These are phyloP conservation scores for Drosophila watanabei DNA, from an alignment of 1,140 invertebrate species.

Conservation along the genomic window DNA sequence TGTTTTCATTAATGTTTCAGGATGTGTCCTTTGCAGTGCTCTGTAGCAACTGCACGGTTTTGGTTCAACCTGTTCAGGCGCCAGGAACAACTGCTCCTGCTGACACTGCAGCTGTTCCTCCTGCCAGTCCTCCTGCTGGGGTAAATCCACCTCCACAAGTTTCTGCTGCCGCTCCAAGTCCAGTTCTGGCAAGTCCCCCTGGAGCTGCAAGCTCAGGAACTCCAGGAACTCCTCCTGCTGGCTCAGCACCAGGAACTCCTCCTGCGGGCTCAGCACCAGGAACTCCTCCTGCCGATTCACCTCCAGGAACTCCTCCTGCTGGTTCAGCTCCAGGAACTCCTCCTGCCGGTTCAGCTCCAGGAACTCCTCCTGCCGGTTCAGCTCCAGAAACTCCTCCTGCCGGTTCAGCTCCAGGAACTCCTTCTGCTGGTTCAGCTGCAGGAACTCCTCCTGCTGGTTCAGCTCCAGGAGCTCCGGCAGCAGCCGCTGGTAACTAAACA, in stretches of 20 bases:
- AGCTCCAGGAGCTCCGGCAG: background rate
- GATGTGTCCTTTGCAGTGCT: background rate
- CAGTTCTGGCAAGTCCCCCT: background rate
- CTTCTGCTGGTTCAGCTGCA: background rate
- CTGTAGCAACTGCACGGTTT: slow-evolving; percentile 60
- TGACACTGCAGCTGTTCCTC: background rate
- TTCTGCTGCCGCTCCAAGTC: background rate
- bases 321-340: too few species aligned
- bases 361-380: background rate
- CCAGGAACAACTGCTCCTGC: background rate
- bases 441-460: background rate
- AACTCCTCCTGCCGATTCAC: background rate
- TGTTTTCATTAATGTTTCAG: slow-evolving; percentile 51
- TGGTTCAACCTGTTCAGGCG: slow-evolving; percentile 29
- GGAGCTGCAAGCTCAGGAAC: background rate
- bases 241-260: background rate
- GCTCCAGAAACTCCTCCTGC: background rate
- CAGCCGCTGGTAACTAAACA: background rate
- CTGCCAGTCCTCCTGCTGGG: background rate
- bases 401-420: background rate
- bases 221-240: background rate
- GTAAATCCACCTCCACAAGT: background rate
- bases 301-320: background rate
- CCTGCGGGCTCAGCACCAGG: background rate
- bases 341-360: background rate